Evolutionary conservation across 2,113 vertebrate species (phyloP), one percentile per base, ranked within the genome.

Genomic region (Myrmecophaga tridactyla): DNA sequence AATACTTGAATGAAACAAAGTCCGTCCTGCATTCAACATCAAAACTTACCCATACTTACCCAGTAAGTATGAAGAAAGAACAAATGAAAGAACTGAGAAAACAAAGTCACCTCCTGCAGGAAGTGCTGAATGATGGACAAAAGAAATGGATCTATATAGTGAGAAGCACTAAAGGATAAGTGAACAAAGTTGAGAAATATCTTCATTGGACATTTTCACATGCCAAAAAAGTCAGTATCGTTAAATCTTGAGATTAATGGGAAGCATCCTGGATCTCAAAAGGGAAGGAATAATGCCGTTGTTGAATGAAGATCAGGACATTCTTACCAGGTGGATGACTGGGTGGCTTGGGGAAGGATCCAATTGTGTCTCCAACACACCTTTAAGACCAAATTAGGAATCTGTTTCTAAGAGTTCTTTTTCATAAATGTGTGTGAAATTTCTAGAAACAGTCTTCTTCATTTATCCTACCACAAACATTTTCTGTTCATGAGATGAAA

Each of bases 111-210:
- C 41, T 99, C 41, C 99, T 98, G 97, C 99, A 98, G 97, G 99
- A 99, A 98, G 99, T 99, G 99, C 96, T 99, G 98, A 99, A 99
- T 90, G 99, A 99, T 94, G 98, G 99, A 3, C 99, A 99, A 97
- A 98, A 95, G 90, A 99, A 99, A 92, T 97, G 99, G 89, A 98
- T 99, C 98, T 99, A 98, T 90, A 98, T 99, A 39, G 97, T 99
- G 80, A 99, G 99, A 98, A 99, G 99, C 97, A 99, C 99, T 1
- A 99, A 99, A 97, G 99, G 99, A 81, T 99, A 99, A 98, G 99
- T 99, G 46, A 99, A 99, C 97, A 99, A 99, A 95, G 97, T 99
- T 99, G 99, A 98, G 98, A 75, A 99, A 99, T 98, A 98, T 99
- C 92, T 99, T 99, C 95, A 70, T 99, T 97, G 99, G 99, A 6